Percentiles rank a stretch among this genome's conserved stretches.
Evolutionary conservation across 2,797 vertebrate species (phyloP).

Genomic region (Coluber constrictor): DNA sequence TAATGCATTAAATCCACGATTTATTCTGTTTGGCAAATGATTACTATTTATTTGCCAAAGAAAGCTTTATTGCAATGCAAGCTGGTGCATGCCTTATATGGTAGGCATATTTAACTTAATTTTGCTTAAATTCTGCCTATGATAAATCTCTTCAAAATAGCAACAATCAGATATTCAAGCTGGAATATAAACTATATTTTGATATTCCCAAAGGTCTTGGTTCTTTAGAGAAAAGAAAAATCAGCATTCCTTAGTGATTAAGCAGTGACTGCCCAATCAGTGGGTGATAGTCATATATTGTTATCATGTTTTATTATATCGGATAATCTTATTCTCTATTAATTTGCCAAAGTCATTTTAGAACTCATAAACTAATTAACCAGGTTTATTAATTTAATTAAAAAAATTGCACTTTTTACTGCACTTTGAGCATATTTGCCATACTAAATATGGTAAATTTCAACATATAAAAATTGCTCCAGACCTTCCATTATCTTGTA

Average conservation of each 20-base stretch:
- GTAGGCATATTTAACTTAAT: background rate
- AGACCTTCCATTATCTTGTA: background rate
- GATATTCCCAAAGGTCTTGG: background rate
- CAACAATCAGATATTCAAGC: background rate
- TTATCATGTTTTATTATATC: background rate
- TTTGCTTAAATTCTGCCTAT: background rate
- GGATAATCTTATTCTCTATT: background rate
- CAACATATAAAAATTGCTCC: background rate
- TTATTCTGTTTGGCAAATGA: background rate
- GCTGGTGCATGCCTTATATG: background rate
- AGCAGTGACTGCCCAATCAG: background rate
- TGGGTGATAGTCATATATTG: background rate
- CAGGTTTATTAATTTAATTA: background rate
- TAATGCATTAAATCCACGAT: background rate
- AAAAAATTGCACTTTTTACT: background rate
- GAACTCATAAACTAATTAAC: background rate
- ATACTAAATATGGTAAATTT: background rate
- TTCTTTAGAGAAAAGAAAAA: background rate
- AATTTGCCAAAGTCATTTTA: background rate
- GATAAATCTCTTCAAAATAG: background rate
- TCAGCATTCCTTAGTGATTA: background rate
- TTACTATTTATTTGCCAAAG: background rate
- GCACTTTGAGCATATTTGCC: background rate
- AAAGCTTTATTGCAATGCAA: conserved; percentile 3
- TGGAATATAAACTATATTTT: background rate